Evolutionary conservation across 2,888 invertebrate species (phyloP).

Genomic region (Kryphioiulus occultus): DNA sequence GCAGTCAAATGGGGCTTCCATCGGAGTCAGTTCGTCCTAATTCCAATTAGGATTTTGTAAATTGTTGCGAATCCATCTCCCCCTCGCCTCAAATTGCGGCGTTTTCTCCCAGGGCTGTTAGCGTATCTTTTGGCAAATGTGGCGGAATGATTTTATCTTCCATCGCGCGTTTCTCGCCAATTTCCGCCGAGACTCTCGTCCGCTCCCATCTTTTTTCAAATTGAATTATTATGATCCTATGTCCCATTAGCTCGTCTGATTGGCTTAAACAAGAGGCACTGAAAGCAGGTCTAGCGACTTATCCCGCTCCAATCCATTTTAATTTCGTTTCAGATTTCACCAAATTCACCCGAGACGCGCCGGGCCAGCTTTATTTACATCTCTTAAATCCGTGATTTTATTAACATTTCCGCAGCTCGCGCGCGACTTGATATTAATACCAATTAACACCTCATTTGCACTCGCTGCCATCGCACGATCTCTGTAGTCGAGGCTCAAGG

Average conservation of each 20-base stretch:
- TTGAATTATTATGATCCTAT: constrained; percentile 22
- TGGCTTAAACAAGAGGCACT: not conserved
- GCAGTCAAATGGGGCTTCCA: not conserved
- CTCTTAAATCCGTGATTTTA: constrained; percentile 35
- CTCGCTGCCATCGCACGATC: not conserved
- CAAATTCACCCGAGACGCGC: constrained; percentile 19
- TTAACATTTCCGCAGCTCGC: constrained; percentile 1
- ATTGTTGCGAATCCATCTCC: not conserved
- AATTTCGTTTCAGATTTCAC: constrained; percentile 13
- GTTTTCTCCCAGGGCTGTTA: constrained; percentile 31
- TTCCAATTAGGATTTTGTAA: constrained; percentile 31
- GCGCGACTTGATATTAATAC: constrained; percentile 12
- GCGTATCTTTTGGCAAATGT: constrained; percentile 28
- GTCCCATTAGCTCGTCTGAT: constrained; percentile 35
- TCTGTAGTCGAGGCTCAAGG: not conserved
- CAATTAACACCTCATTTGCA: constrained; percentile 31
- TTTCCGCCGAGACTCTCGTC: constrained; percentile 1
- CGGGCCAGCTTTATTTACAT: constrained; percentile 19
- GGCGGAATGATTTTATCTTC: constrained; percentile 28
- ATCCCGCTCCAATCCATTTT: not conserved
- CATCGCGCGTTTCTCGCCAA: not conserved
- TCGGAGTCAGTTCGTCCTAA: not conserved
- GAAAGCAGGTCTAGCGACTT: not conserved
- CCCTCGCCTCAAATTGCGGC: not conserved
- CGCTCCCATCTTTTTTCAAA: constrained; percentile 22